Evolutionary conservation across 2,113 vertebrate species (phyloP).

Genomic region (Pseudonaja textilis): DNA sequence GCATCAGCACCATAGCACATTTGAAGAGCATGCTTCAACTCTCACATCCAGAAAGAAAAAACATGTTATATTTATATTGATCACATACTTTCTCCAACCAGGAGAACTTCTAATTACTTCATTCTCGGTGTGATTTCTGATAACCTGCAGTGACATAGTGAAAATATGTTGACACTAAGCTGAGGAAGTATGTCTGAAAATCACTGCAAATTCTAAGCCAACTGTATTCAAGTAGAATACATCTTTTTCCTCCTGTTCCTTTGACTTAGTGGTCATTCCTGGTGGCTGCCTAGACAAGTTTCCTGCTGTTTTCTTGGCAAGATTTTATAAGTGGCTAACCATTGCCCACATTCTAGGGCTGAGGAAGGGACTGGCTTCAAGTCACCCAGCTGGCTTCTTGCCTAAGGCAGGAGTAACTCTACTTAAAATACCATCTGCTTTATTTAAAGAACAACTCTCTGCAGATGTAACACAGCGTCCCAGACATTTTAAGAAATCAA

Average conservation of each 20-base stretch:
- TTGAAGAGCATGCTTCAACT: background rate
- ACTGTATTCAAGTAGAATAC: background rate
- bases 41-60: background rate
- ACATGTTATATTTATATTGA: background rate
- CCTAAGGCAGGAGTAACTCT: background rate
- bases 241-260: background rate
- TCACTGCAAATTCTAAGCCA: background rate
- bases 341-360: background rate
- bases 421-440: background rate
- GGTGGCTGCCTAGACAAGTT: background rate
- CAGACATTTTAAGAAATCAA: background rate
- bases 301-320: background rate
- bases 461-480: background rate
- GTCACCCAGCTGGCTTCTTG: background rate
- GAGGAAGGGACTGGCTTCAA: background rate
- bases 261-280: background rate
- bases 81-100: background rate
- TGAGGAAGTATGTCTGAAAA: background rate
- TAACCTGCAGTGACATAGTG: background rate
- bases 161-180: background rate
- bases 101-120: background rate
- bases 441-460: background rate
- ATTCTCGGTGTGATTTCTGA: background rate
- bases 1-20: background rate
- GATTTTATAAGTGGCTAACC: background rate